A percentile compares a stretch with the other conserved stretches of the same genome.
phyloP scores from a whole-genome alignment of 2,797 vertebrate genomes.

The Thalassophryne amazonica region DNA sequence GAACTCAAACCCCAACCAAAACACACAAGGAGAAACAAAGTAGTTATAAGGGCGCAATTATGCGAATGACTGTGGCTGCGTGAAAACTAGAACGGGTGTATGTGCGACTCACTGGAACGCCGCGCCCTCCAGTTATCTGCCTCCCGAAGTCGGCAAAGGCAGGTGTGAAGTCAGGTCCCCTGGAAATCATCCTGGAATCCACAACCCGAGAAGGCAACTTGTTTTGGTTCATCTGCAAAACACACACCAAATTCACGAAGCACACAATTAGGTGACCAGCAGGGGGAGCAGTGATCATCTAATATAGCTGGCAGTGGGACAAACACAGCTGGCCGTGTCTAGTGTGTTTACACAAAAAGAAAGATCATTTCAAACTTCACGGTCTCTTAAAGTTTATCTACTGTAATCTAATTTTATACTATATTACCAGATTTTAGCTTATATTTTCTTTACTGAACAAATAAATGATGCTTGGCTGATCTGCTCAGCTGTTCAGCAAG shows the following conservation, averaged over 20 bases:
- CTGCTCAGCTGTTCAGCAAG: slow-evolving; percentile 17
- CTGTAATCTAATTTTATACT: slow-evolving; percentile 12
- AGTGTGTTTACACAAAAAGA: not conserved
- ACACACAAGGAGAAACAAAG: too few relatives aligned
- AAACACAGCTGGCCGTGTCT: slow-evolving; percentile 17
- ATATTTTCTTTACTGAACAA: slow-evolving; percentile 14
- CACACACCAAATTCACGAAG: not conserved
- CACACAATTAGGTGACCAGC: slow-evolving; percentile 46
- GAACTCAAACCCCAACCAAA: too few relatives aligned
- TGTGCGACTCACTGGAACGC: slow-evolving; percentile 83
- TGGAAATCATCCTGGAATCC: slow-evolving; percentile 90
- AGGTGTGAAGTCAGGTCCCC: slow-evolving; percentile 96
- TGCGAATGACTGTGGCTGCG: slow-evolving; percentile 16
- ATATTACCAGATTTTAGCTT: slow-evolving; percentile 16
- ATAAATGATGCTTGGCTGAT: slow-evolving; percentile 20
- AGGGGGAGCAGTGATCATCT: slow-evolving; percentile 62
- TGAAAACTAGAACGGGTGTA: not conserved
- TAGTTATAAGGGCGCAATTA: not conserved
- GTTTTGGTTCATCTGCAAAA: slow-evolving; percentile 89
- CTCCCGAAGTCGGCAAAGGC: slow-evolving; percentile 96
- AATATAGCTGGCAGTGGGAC: slow-evolving; percentile 2
- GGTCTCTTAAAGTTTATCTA: slow-evolving; percentile 32
- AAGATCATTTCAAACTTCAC: slow-evolving; percentile 15
- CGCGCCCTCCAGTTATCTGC: slow-evolving; percentile 84
- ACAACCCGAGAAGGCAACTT: slow-evolving; percentile 85